phyloP scores from a whole-genome alignment of 2,113 vertebrate genomes.

The Oncorhynchus tshawytscha region DNA sequence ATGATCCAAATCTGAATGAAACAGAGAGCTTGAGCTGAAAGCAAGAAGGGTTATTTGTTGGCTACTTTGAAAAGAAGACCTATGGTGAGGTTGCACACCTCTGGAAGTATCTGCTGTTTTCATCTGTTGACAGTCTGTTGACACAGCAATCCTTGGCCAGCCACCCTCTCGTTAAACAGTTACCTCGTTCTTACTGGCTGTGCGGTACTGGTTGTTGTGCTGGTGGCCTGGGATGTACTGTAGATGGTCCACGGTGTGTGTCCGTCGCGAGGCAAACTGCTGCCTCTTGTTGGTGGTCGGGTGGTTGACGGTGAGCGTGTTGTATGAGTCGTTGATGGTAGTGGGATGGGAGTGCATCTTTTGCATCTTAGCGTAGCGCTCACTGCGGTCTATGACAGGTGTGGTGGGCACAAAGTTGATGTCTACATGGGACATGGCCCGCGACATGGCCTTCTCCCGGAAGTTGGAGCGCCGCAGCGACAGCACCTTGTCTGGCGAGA shows the following conservation, averaged over 20 bases:
- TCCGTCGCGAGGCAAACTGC: constrained; percentile 91
- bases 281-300: constrained; percentile 88
- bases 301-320: constrained; percentile 87
- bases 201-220: constrained; percentile 76
- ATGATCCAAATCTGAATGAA: constrained; percentile 47
- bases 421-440: constrained; percentile 92
- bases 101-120: constrained; percentile 1
- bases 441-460: constrained; percentile 87
- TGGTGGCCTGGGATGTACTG: constrained; percentile 93
- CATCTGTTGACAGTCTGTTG: not conserved
- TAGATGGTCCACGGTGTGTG: constrained; percentile 97
- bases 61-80: constrained; percentile 30
- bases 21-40: constrained; percentile 67
- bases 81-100: constrained; percentile 1
- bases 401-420: constrained; percentile 87
- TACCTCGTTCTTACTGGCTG: constrained; percentile 97
- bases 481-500: constrained; percentile 84
- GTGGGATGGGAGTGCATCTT: constrained; percentile 97
- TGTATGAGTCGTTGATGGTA: constrained; percentile 88
- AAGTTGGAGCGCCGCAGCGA: constrained; percentile 81
- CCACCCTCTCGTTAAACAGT: constrained; percentile 81
- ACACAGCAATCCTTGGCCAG: constrained; percentile 19
- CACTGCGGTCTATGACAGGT: constrained; percentile 82
- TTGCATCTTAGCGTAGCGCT: constrained; percentile 85
- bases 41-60: constrained; percentile 46